These are phyloP conservation scores for Drosophila putrida DNA, from an alignment of 2,888 invertebrate genomes.

Conservation along the genomic window DNA sequence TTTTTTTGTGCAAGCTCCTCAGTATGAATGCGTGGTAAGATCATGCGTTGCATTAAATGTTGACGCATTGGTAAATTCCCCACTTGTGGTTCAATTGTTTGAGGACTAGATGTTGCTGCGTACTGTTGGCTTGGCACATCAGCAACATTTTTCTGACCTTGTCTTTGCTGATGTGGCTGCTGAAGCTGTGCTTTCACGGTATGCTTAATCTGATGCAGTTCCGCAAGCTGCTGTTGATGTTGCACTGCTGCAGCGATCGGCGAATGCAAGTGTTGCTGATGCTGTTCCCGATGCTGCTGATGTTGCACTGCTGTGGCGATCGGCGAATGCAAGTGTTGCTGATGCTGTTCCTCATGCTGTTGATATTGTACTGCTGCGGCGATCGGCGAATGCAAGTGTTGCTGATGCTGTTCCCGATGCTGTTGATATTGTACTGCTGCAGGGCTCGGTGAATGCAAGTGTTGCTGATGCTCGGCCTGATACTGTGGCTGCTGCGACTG, in stretches of 20 bases:
- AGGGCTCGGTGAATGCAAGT: not conserved
- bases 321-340: no score
- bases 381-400: no score
- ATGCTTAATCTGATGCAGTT: not conserved
- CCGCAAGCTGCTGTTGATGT: not conserved
- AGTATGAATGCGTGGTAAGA: slow-evolving; percentile 17
- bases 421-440: not conserved
- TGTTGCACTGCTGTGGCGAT: no score
- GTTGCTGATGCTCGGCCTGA: not conserved
- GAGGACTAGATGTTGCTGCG: not conserved
- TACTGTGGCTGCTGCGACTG: slow-evolving; percentile 5
- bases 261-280: no score
- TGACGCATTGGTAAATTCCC: slow-evolving; percentile 19
- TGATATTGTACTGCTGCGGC: not conserved
- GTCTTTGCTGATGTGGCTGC: not conserved
- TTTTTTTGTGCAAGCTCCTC: not conserved
- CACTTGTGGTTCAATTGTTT: not conserved
- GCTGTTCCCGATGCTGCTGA: not conserved
- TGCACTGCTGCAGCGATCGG: no score
- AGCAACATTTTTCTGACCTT: slow-evolving; percentile 3
- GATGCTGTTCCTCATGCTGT: not conserved
- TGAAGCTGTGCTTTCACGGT: not conserved
- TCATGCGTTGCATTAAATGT: slow-evolving; percentile 26
- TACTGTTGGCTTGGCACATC: not conserved
- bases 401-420: not conserved